Base-by-base conservation (phyloP, 2,888 invertebrate genomes). In the Meliscaeva auricollis region DNA sequence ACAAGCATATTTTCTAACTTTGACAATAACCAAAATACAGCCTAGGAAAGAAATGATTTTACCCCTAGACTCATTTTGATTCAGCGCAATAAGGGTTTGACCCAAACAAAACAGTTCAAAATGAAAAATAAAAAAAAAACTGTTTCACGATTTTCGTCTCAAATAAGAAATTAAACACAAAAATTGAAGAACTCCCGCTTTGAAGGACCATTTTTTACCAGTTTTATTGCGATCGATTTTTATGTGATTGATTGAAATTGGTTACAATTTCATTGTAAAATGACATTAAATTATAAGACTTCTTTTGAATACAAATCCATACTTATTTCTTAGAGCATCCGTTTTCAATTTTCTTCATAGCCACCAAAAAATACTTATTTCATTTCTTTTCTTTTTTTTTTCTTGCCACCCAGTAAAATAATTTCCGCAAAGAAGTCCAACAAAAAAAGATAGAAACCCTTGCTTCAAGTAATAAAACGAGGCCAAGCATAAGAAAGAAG, bases 211-310 rank as follows among this genome's bases (percentile, higher is more conserved):
- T n/a, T n/a, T n/a, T n/a, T n/a, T n/a, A n/a, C n/a, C n/a, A 26
- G 9, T 38, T 38, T 2, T 2, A 38, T 38, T 13, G 11, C 1
- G 0, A 38, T 38, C 38, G 11, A 56, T 32, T 32, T 26, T 52
- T n/a, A 26, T 32, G 1, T 32, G 32, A 56, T 32, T 17, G 32
- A 30, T 11, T 4, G 11, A 11, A 54, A 54, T 54, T 32, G 15
- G 5, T n/a, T 26, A 9, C 32, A 54, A 32, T 9, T n/a, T n/a
- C n/a, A 38, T 54, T 54, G 32, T 30, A 56, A 56, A 32, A 56
- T 32, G 32, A 32, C 32, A 32, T 32, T 56, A 56, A 48, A 32
- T 32, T 56, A 32, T 32, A 32, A 56, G 56, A 32, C 56, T 56
- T 56, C 32, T 50, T 44, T 52, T 52, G 13, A 52, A 22, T 52